Evolutionary conservation across 2,888 invertebrate genomes (phyloP).

Genomic region (Strigamia crassipes): DNA sequence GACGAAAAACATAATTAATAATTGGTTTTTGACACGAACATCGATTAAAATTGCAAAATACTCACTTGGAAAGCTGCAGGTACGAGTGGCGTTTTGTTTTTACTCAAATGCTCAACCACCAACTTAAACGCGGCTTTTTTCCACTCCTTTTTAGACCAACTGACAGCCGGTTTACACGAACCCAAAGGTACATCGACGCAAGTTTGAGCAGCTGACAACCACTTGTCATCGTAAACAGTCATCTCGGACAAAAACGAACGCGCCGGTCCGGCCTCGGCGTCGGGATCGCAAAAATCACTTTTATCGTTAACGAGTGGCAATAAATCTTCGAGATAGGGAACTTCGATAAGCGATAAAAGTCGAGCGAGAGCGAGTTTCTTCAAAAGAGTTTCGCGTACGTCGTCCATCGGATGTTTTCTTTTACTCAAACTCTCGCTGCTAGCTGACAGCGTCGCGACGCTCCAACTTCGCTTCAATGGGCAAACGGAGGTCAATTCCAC

Average conservation of each 20-base stretch:
- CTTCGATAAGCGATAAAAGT: background rate
- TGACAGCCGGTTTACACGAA: slow-evolving; percentile 43
- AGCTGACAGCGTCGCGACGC: background rate
- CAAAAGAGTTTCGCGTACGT: background rate
- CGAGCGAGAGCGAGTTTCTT: background rate
- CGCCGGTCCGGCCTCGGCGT: background rate
- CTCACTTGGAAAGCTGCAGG: background rate
- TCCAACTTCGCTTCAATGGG: background rate
- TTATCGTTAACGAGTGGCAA: background rate
- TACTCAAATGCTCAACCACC: slow-evolving; percentile 36
- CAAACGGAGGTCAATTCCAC: background rate
- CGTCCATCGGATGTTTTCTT: background rate
- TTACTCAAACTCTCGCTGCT: background rate
- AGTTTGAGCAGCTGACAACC: background rate
- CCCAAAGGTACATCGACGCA: slow-evolving; percentile 1
- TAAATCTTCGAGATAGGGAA: background rate
- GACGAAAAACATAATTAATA: slow-evolving; percentile 2
- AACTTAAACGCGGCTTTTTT: background rate
- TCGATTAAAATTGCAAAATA: background rate
- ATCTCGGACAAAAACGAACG: background rate
- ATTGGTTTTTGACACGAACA: no score
- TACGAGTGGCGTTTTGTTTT: background rate
- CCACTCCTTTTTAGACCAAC: slow-evolving; percentile 39
- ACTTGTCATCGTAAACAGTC: background rate
- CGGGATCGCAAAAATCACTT: background rate